phyloP scores from a whole-genome alignment of 2,113 vertebrate species.

The Lates calcarifer region DNA sequence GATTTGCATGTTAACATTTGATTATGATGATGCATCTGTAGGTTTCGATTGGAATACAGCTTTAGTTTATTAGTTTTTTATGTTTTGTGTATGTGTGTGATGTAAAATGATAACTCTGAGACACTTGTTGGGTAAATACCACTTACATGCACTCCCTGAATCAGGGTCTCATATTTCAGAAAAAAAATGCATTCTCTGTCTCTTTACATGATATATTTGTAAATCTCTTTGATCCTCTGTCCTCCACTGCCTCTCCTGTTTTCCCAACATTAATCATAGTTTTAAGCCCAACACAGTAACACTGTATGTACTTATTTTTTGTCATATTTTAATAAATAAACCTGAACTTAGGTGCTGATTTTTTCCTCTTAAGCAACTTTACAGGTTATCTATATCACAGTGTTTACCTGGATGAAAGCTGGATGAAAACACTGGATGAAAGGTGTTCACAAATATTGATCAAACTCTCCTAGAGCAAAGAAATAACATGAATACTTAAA shows the following conservation, averaged over 20 bases:
- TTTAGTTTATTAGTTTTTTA: not conserved
- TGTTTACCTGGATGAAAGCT: no score
- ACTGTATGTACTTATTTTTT: constrained; percentile 18
- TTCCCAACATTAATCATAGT: not conserved
- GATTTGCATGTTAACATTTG: constrained; percentile 10
- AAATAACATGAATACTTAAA: not conserved
- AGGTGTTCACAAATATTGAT: not conserved
- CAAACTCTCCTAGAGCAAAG: not conserved
- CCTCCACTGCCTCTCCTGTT: not conserved
- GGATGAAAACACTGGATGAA: not conserved
- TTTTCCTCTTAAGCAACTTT: not conserved
- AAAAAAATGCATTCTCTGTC: no score
- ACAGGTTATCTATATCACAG: not conserved
- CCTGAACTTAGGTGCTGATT: not conserved
- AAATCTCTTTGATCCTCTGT: not conserved
- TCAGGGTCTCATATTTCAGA: constrained; percentile 5
- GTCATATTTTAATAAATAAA: constrained; percentile 41
- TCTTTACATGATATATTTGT: constrained; percentile 4
- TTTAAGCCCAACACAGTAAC: not conserved
- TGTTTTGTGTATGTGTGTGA: constrained; percentile 4
- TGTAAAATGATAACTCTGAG: not conserved
- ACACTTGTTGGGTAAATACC: not conserved
- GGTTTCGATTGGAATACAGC: not conserved
- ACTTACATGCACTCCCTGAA: constrained; percentile 3
- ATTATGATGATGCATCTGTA: not conserved